These are phyloP conservation scores for Nomia melanderi DNA, from an alignment of 1,140 invertebrate species.

Conservation along the genomic window DNA sequence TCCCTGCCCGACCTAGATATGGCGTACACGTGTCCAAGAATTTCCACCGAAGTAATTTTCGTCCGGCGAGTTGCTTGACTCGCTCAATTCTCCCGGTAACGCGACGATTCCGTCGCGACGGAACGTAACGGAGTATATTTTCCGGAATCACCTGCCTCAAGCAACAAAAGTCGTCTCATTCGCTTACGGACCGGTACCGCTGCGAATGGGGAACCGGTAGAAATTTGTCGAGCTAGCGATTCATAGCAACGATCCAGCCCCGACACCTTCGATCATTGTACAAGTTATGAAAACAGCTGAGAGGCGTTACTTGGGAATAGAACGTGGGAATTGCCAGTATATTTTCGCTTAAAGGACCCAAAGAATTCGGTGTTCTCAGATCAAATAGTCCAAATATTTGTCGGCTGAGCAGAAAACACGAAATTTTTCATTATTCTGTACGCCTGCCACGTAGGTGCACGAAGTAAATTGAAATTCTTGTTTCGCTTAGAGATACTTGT, in stretches of 20 bases:
- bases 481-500: slow-evolving; percentile 66
- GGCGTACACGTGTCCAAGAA: not conserved
- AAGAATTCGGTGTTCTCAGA: slow-evolving; percentile 35
- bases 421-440: slow-evolving; percentile 57
- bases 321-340: slow-evolving; percentile 21
- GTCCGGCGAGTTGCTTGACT: not conserved
- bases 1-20: no score
- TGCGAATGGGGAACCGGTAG: no score
- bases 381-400: not conserved
- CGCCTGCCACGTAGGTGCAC: slow-evolving; percentile 50
- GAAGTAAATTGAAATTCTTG: slow-evolving; percentile 70
- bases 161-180: not conserved
- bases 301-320: not conserved
- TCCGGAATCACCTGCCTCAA: not conserved
- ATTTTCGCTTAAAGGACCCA: slow-evolving; percentile 30
- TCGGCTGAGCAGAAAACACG: not conserved
- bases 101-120: no score
- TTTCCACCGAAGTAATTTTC: not conserved
- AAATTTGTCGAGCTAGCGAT: not conserved
- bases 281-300: slow-evolving; percentile 7
- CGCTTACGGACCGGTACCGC: not conserved
- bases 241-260: not conserved
- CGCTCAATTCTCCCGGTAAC: not conserved
- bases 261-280: slow-evolving; percentile 1
- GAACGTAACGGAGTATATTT: not conserved